Evolutionary conservation across 2,113 vertebrate genomes (phyloP).

Genomic region (Apteryx owenii): DNA sequence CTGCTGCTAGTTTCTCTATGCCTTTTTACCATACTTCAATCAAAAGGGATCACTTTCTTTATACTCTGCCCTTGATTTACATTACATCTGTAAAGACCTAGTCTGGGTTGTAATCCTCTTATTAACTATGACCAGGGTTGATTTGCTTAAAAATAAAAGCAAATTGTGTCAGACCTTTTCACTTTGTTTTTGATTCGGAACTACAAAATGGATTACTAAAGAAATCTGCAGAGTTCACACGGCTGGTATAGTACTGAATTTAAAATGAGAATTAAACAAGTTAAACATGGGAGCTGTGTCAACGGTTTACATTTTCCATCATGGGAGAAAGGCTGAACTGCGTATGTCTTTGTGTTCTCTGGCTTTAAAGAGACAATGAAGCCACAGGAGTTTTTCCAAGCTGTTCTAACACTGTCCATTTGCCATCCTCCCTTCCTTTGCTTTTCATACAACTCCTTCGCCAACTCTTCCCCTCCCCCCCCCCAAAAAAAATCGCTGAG

Average conservation of each 20-base stretch:
- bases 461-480: background rate
- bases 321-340: slow-evolving; percentile 78
- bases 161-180: slow-evolving; percentile 92
- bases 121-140: slow-evolving; percentile 92
- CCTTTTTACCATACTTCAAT: slow-evolving; percentile 88
- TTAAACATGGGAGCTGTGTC: slow-evolving; percentile 82
- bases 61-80: slow-evolving; percentile 86
- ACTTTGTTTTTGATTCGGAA: slow-evolving; percentile 94
- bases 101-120: slow-evolving; percentile 97
- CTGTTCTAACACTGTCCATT: slow-evolving; percentile 75
- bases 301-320: slow-evolving; percentile 81
- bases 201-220: slow-evolving; percentile 98
- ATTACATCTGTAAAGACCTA: slow-evolving; percentile 92
- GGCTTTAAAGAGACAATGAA: slow-evolving; percentile 81
- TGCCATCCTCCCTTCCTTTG: slow-evolving; percentile 65
- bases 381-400: slow-evolving; percentile 82
- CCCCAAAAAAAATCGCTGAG: background rate
- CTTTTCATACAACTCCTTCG: slow-evolving; percentile 51
- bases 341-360: slow-evolving; percentile 80
- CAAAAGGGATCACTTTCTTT: slow-evolving; percentile 93
- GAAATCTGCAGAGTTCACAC: slow-evolving; percentile 86
- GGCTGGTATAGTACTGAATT: slow-evolving; percentile 85
- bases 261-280: slow-evolving; percentile 91
- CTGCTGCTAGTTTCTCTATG: slow-evolving; percentile 83
- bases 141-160: slow-evolving; percentile 94